Base-by-base conservation (phyloP, 2,797 vertebrate species). In the Paramormyrops hopkinsi region DNA sequence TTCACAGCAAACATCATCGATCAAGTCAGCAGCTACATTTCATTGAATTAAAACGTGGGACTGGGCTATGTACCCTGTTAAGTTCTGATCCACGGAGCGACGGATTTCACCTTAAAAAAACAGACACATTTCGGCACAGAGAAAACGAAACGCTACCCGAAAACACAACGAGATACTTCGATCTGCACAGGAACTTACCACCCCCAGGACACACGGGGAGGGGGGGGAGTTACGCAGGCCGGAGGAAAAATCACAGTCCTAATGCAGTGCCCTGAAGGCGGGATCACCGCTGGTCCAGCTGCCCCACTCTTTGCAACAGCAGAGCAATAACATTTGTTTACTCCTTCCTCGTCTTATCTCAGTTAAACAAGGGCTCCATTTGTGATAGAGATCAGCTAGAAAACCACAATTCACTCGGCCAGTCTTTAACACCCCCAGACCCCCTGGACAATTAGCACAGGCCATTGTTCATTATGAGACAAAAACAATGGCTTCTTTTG, bases 401-500 rank as follows among this genome's bases (percentile, higher is more conserved):
- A 94, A 94, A 90, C 51, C 83, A 56, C 48, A 84, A 90, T 59
- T 90, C 86, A 87, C 86, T 62, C 33, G 19, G 91, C 88, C 4
- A 87, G 37, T 90, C 4, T 11, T 73, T 4, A 48, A 89, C 88
- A 89, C 29, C 37, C 5, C n/a, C 14, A 11, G 17, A 56, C 89
- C 92, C 89, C 86, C 53, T 37, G 87, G 29, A 51, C 69, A 84
- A 89, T 90, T 41, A 90, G 44, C 44, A 37, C 33, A 84, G 33
- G 62, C 91, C 37, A 91, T 91, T 93, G 92, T 93, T 92, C 90
- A 89, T 54, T 11, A 46, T 82, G 44, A 83, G 44, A 89, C 85
- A 89, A 69, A 92, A 90, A 92, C 90, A 92, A 92, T 83, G 9
- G 44, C 41, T 41, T 17, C 53, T 91, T 83, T 89, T 89, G 22